Evolutionary conservation across 2,113 vertebrate genomes (phyloP), one percentile per base, ranked within the genome.

Genomic region (Gallinago jamesoni): DNA sequence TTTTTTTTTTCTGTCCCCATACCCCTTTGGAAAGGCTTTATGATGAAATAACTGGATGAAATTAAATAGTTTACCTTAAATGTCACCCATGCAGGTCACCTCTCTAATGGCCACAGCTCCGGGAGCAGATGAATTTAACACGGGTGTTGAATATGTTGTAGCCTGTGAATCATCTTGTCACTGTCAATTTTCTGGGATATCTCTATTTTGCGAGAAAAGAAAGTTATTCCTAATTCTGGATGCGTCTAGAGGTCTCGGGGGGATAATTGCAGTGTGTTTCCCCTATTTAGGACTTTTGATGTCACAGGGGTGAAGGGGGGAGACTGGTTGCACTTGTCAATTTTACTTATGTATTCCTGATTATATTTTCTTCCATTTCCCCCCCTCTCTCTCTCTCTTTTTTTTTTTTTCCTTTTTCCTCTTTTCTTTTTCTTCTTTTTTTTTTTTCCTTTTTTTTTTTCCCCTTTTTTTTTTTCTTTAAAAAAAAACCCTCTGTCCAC

Each of bases 141-240:
- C 98, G 99, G 98, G 98, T 99, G 98, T 99, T 99, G 99, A 99
- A 98, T 98, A 98, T 97, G 98, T 98, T 98, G 98, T 98, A 98
- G 98, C 98, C 98, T 98, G 98, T 98, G 98, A 99, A 98, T 98
- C 98, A 98, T 99, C 99, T 98, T 99, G 99, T 99, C 99, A 99
- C 98, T 99, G 99, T 99, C 99, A 99, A 99, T 99, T 99, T 99
- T 98, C 98, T 96, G 97, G 97, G 99, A 99, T 99, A 99, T 99
- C 99, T 99, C 98, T 99, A 99, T 99, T 99, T 99, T 99, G 98
- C 93, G 95, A 98, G 98, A 98, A 98, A 98, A 98, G 97, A 98
- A 98, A 98, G 98, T 99, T 98, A 97, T 98, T 98, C 98, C 97
- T 97, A 98, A 98, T 98, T 98, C 96, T 97, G 95, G 96, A 98